Conservation (phyloP, 2,797 vertebrate species). For the Carcharodon carcharias region DNA sequence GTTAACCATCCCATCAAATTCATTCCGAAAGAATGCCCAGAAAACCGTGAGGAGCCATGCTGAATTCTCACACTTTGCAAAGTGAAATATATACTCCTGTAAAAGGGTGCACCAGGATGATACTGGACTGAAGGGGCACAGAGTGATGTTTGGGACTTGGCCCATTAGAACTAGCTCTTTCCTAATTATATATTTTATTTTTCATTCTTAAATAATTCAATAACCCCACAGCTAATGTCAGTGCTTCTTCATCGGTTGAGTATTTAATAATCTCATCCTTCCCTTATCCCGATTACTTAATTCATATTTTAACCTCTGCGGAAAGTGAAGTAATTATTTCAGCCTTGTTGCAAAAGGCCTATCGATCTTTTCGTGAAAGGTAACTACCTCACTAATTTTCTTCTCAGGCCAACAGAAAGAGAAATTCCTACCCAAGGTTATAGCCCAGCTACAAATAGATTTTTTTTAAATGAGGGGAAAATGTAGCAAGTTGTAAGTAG, state of each 20-base stretch:
- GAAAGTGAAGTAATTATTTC: neutral
- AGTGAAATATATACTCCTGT: neutral
- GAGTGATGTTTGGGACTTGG: neutral
- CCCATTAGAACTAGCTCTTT: too few species aligned
- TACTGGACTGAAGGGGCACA: neutral
- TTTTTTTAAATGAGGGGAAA: neutral
- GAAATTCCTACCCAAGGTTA: neutral
- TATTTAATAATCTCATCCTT: neutral
- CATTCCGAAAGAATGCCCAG: neutral
- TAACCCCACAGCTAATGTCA: neutral
- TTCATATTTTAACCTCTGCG: neutral
- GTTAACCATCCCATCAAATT: neutral
- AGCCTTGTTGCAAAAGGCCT: neutral
- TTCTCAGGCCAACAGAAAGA: neutral
- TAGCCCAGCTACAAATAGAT: neutral
- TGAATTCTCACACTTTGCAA: neutral
- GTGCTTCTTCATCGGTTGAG: too few species aligned
- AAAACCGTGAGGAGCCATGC: neutral
- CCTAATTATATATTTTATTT: neutral
- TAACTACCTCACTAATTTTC: neutral
- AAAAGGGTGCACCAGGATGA: too few species aligned
- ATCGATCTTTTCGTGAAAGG: neutral
- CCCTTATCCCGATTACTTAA: neutral
- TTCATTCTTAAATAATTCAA: neutral
- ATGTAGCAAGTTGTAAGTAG: neutral